Percentiles rank a stretch among this genome's conserved stretches.
These are phyloP conservation scores for Philypnodon macrostomus DNA, from an alignment of 2,797 vertebrate species.

Conservation along the genomic window DNA sequence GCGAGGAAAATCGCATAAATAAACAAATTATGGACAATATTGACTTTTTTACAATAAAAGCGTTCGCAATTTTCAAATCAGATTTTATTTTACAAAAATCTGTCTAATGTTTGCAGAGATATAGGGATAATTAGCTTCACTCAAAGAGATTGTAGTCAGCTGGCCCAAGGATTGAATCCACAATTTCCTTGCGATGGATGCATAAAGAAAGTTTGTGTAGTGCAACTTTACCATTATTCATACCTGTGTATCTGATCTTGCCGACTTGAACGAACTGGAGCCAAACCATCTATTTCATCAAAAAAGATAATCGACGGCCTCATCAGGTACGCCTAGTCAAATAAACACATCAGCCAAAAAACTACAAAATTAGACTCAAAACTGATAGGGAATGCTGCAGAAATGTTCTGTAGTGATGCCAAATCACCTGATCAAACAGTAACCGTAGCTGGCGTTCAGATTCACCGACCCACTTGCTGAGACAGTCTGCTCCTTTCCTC, in stretches of 20 bases:
- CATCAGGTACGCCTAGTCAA: constrained; percentile 93
- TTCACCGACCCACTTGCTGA: constrained; percentile 99
- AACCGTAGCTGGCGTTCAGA: constrained; percentile 97
- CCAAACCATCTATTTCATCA: constrained; percentile 98
- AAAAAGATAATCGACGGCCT: constrained; percentile 99
- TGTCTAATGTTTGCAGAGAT: no score
- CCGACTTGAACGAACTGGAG: constrained; percentile 96
- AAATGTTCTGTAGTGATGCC: neutral
- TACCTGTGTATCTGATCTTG: constrained; percentile 99
- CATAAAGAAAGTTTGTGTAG: no score
- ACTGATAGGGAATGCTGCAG: neutral
- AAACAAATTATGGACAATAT: no score
- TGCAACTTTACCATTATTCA: constrained; percentile 13
- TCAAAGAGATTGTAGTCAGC: no score
- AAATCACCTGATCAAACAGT: constrained; percentile 94
- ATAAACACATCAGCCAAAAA: constrained; percentile 8
- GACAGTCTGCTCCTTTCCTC: constrained; percentile 98
- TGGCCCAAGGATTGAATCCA: no score
- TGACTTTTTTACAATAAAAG: no score
- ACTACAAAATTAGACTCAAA: neutral
- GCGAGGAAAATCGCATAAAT: no score
- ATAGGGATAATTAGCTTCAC: no score
- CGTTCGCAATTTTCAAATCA: no score
- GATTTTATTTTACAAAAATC: no score
- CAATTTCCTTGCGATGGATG: no score